Conservation (phyloP, 1,140 invertebrate species). For the Drosophila sucinea region DNA sequence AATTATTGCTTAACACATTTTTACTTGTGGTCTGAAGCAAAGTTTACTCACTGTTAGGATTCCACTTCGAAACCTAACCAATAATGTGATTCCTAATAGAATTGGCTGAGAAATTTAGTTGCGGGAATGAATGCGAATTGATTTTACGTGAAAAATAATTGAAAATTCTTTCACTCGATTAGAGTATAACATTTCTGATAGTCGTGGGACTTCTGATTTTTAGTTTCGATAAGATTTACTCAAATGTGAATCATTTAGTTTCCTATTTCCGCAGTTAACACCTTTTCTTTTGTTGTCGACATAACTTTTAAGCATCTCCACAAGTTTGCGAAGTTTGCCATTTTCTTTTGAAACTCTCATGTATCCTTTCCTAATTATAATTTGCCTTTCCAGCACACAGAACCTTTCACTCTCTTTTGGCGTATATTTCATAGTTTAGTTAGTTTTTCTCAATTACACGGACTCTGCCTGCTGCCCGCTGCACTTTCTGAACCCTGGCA, state of each 20-base stretch:
- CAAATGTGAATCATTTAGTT: too few relatives aligned
- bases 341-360: constrained; percentile 1
- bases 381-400: constrained; percentile 23
- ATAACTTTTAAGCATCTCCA: background rate
- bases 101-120: background rate
- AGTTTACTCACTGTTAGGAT: constrained; percentile 1
- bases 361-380: constrained; percentile 32
- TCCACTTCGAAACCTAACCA: background rate
- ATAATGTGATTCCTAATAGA: background rate
- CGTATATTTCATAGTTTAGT: constrained; percentile 47
- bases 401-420: constrained; percentile 41
- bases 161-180: background rate
- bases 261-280: background rate
- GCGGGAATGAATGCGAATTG: background rate
- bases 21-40: background rate
- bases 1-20: background rate
- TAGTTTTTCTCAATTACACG: constrained; percentile 49
- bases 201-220: too few relatives aligned
- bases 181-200: too few relatives aligned
- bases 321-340: background rate
- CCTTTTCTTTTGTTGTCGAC: background rate
- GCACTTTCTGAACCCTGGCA: constrained; percentile 12
- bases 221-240: too few relatives aligned
- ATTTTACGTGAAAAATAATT: background rate
- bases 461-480: background rate